Evolutionary conservation across 2,113 vertebrate genomes (phyloP), one percentile per base, ranked within the genome.

Genomic region (Archilochus colubris): DNA sequence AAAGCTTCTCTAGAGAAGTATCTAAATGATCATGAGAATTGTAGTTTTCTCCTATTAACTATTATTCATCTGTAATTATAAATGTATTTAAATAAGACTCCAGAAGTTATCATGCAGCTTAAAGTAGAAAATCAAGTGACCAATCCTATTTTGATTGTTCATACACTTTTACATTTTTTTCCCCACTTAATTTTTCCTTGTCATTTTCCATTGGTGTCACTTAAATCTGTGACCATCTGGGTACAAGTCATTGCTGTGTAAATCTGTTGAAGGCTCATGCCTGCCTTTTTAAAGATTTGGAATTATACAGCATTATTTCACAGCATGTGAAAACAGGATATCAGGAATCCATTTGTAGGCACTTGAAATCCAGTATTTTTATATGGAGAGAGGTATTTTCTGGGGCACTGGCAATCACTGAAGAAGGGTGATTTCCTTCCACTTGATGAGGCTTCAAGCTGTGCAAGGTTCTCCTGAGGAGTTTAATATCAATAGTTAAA

Each of bases 31-130:
- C 17, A 12, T 38, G 43, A 89, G 36, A 80, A 69, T n/a, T 69
- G 24, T 82, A 69, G 64, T 59, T 70, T 70, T 72, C 53, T 75
- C 21, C 48, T 53, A 17, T 68, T 70, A 92, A 40, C 64, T 44
- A 67, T 70, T 91, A 59, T 77, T 94, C 38, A 53, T 10, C 43
- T 89, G 83, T 86, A 86, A 78, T 93, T 88, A 70, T 86, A 92
- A 88, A 87, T 64, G n/a, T 75, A 63, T 89, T 85, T 53, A 90
- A 30, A 78, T 75, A 38, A 63, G 62, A 84, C 20, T 83, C 43
- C 61, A 63, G 44, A 83, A 90, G 9, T 25, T 53, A 81, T 88
- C 48, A 19, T 43, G 28, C 15, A 44, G 48, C 70, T 90, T 6
- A 5, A 91, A 94, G 69, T 19, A 75, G 66, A 88, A 90, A 81